Evolutionary conservation across 2,797 vertebrate genomes (phyloP).

Genomic region (Iguana delicatissima): DNA sequence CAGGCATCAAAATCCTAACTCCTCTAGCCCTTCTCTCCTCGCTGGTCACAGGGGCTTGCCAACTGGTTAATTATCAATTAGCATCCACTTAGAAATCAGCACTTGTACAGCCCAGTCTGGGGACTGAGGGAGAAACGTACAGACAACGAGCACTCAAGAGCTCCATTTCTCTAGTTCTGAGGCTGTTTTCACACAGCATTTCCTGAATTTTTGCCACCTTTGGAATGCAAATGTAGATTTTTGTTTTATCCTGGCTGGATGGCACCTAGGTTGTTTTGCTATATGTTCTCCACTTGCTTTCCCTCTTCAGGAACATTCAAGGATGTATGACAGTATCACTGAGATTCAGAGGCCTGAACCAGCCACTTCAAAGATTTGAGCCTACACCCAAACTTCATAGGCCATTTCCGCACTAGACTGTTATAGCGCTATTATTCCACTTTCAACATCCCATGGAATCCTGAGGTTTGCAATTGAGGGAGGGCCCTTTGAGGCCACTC

Average conservation of each 20-base stretch:
- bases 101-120: not conserved
- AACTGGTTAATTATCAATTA: constrained; percentile 27
- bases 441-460: no score
- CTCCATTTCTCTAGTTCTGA: not conserved
- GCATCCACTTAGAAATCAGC: constrained; percentile 18
- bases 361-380: not conserved
- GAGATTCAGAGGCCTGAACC: not conserved
- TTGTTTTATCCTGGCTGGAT: not conserved
- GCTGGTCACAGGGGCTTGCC: not conserved
- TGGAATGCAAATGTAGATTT: not conserved
- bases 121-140: not conserved
- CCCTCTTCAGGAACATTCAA: not conserved
- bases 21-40: not conserved
- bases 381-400: not conserved
- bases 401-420: no score
- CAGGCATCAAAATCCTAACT: not conserved
- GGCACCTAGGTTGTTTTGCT: not conserved
- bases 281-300: not conserved
- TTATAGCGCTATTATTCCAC: no score
- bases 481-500: no score
- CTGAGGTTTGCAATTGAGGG: no score
- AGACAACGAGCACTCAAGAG: not conserved
- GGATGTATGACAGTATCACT: no score
- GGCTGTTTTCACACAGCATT: not conserved
- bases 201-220: not conserved